These are phyloP conservation scores for Brachionus asplanchnoidis DNA, from an alignment of 1,140 invertebrate species.

Conservation along the genomic window DNA sequence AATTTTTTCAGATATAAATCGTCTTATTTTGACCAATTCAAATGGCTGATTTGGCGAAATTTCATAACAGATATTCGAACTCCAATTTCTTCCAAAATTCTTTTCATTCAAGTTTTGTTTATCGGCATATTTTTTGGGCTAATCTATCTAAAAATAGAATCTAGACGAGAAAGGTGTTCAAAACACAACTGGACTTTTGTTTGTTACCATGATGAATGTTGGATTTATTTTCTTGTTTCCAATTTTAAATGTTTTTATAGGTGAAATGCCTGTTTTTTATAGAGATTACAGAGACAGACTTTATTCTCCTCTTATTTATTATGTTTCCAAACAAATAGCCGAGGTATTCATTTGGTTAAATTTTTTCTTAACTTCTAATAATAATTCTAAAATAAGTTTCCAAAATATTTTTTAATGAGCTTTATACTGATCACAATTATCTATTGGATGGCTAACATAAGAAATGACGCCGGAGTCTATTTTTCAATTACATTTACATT, in stretches of 20 bases:
- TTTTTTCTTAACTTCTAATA: not conserved
- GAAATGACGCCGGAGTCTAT: not conserved
- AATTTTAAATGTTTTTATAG: slow-evolving; percentile 48
- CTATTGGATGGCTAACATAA: slow-evolving; percentile 39
- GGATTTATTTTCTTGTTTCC: slow-evolving; percentile 52
- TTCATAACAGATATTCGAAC: slow-evolving; percentile 1
- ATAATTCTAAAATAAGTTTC: slow-evolving; percentile 45
- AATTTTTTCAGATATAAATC: not conserved
- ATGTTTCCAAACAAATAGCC: slow-evolving; percentile 54
- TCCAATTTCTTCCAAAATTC: slow-evolving; percentile 17
- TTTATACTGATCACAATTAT: slow-evolving; percentile 27
- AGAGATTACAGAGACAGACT: slow-evolving; percentile 72
- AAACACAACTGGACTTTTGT: slow-evolving; percentile 8
- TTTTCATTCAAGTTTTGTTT: slow-evolving; percentile 14
- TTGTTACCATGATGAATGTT: slow-evolving; percentile 70
- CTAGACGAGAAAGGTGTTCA: slow-evolving; percentile 28
- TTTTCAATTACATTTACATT: slow-evolving; percentile 1
- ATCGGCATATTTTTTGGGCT: slow-evolving; percentile 34
- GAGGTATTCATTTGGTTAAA: not conserved
- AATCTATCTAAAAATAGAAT: slow-evolving; percentile 30
- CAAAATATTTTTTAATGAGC: not conserved
- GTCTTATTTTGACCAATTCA: slow-evolving; percentile 21
- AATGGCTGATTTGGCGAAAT: slow-evolving; percentile 38
- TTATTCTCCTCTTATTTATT: slow-evolving; percentile 69
- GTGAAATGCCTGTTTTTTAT: slow-evolving; percentile 68